phyloP scores from a whole-genome alignment of 2,797 vertebrate species.

The Hippocampus kuda region DNA sequence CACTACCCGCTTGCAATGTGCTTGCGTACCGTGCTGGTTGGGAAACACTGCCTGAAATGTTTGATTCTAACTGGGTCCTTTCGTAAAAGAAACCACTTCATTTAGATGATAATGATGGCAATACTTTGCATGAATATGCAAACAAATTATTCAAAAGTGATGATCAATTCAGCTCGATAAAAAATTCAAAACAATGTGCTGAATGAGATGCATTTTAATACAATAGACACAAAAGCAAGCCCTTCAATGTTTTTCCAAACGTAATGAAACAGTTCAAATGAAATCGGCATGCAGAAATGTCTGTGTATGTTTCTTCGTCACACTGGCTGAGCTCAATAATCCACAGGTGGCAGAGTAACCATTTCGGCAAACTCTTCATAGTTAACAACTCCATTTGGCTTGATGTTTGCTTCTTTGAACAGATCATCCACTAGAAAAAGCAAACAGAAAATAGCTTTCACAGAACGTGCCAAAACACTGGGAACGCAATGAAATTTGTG shows the following conservation, averaged over 20 bases:
- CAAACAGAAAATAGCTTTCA: background rate
- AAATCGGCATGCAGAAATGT: background rate
- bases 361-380: slow-evolving; percentile 78
- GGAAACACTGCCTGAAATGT: too few relatives aligned
- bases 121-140: too few relatives aligned
- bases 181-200: too few relatives aligned
- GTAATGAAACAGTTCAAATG: background rate
- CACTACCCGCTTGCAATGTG: too few relatives aligned
- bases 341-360: slow-evolving; percentile 70
- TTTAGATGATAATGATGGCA: too few relatives aligned
- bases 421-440: slow-evolving; percentile 78
- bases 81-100: too few relatives aligned
- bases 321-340: slow-evolving; percentile 66
- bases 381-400: slow-evolving; percentile 69
- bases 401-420: slow-evolving; percentile 76
- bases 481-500: too few relatives aligned
- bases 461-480: background rate
- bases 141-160: too few relatives aligned
- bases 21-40: too few relatives aligned
- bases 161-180: too few relatives aligned
- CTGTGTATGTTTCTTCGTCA: background rate
- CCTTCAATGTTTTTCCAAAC: background rate
- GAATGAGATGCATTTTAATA: too few relatives aligned
- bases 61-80: too few relatives aligned
- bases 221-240: background rate